Evolutionary conservation across 2,113 vertebrate genomes (phyloP).

Genomic region (Gadus macrocephalus): DNA sequence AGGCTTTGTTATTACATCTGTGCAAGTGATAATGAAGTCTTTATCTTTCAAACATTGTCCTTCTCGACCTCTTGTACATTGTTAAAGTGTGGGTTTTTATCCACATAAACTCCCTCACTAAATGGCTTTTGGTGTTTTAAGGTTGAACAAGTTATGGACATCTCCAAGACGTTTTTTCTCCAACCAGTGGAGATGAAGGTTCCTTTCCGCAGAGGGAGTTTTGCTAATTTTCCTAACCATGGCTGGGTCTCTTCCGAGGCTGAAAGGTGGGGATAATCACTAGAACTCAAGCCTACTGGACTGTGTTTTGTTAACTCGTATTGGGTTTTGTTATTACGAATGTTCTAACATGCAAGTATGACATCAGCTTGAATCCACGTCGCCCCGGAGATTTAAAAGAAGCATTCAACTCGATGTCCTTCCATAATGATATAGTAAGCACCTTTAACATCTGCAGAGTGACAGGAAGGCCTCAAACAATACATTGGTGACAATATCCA

Average conservation of each 20-base stretch:
- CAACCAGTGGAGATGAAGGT: constrained; percentile 61
- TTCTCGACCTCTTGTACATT: too few relatives aligned
- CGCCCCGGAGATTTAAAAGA: constrained; percentile 71
- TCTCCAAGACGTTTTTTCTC: constrained; percentile 63
- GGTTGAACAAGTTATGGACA: constrained; percentile 57
- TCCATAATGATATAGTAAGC: constrained; percentile 60
- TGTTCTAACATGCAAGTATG: too few relatives aligned
- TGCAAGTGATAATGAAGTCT: too few relatives aligned
- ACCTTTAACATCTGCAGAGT: neutral
- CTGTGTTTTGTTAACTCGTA: neutral
- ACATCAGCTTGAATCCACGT: constrained; percentile 60
- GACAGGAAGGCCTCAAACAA: neutral
- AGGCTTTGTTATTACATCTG: too few relatives aligned
- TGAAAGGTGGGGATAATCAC: constrained; percentile 52
- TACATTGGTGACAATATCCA: too few relatives aligned
- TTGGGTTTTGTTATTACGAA: too few relatives aligned
- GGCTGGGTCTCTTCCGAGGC: constrained; percentile 64
- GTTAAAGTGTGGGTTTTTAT: too few relatives aligned
- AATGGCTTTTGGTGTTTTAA: constrained; percentile 19
- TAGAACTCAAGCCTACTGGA: neutral
- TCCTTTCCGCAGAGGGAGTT: constrained; percentile 45
- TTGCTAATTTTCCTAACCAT: constrained; percentile 40
- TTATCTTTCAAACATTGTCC: too few relatives aligned
- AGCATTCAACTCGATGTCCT: constrained; percentile 54
- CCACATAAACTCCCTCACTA: too few relatives aligned